These are phyloP conservation scores for Dynastes tityus DNA, from an alignment of 2,888 invertebrate species.

Conservation along the genomic window DNA sequence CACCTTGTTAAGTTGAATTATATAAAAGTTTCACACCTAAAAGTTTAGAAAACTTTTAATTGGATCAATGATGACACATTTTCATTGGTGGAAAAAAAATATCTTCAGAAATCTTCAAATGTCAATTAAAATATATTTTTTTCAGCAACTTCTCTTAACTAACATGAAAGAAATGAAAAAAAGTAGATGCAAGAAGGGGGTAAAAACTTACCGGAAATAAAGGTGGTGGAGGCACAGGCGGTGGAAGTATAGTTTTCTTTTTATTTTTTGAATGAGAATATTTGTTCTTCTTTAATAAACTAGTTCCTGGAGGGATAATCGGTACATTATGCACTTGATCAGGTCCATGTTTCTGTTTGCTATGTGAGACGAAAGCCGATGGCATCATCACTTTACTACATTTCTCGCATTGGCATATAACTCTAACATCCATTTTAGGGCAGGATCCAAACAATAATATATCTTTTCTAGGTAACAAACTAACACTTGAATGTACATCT, in stretches of 20 bases:
- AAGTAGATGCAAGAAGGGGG: neutral
- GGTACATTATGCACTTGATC: slow-evolving; percentile 45
- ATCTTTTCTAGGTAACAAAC: slow-evolving; percentile 65
- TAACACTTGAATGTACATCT: slow-evolving; percentile 50
- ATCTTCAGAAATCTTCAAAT: too few relatives aligned
- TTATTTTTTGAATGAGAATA: slow-evolving; percentile 61
- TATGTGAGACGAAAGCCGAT: slow-evolving; percentile 44
- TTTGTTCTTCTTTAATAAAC: slow-evolving; percentile 61
- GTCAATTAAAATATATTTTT: too few relatives aligned
- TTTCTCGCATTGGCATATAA: slow-evolving; percentile 65
- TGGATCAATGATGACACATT: too few relatives aligned
- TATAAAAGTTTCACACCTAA: too few relatives aligned
- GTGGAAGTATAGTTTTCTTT: slow-evolving; percentile 61
- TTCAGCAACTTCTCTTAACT: too few relatives aligned
- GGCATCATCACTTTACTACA: slow-evolving; percentile 65
- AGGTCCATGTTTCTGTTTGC: slow-evolving; percentile 51
- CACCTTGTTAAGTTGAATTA: too few relatives aligned
- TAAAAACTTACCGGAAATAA: slow-evolving; percentile 62
- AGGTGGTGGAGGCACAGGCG: slow-evolving; percentile 62
- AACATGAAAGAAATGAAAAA: neutral
- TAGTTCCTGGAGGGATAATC: slow-evolving; percentile 49
- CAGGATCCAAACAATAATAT: slow-evolving; percentile 65
- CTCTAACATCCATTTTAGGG: slow-evolving; percentile 66
- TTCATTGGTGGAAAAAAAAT: too few relatives aligned
- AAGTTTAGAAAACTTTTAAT: too few relatives aligned